A percentile compares a stretch with the other conserved stretches of the same genome.
Evolutionary conservation across 2,113 vertebrate genomes (phyloP).

Genomic region (Hassar affinis): DNA sequence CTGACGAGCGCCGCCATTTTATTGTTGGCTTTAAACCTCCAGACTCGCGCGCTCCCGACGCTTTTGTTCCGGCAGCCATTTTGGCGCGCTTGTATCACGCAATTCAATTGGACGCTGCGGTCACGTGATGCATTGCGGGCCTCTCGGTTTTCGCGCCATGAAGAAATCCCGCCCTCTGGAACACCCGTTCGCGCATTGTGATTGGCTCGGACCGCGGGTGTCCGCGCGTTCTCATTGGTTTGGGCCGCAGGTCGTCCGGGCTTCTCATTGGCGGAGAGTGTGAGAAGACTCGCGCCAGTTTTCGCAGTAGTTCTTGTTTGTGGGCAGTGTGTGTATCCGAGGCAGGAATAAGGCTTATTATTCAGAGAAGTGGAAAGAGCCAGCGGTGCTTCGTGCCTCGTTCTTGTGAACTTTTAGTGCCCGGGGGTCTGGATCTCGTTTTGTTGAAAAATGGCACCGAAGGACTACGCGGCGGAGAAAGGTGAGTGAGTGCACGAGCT

Average conservation of each 20-base stretch:
- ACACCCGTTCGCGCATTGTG: neutral
- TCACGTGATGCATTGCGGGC: conserved; percentile 55
- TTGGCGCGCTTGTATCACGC: conserved; percentile 67
- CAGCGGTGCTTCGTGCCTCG: neutral
- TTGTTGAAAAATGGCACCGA: conserved; percentile 74
- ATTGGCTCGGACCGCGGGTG: conserved; percentile 68
- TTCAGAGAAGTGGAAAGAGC: neutral
- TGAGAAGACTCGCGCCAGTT: conserved; percentile 83
- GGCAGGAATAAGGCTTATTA: neutral
- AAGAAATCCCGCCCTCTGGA: conserved; percentile 36
- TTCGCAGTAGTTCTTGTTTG: conserved; percentile 53
- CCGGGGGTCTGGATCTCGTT: neutral
- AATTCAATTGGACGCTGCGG: conserved; percentile 48
- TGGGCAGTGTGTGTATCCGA: conserved; percentile 43
- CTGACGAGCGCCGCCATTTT: conserved; percentile 26
- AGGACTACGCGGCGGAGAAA: conserved; percentile 82
- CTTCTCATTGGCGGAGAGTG: conserved; percentile 63
- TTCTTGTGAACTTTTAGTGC: neutral
- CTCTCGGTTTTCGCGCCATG: conserved; percentile 68
- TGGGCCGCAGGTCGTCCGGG: neutral
- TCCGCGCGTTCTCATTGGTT: conserved; percentile 66
- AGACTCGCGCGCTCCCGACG: neutral
- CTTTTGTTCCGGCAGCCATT: conserved; percentile 38
- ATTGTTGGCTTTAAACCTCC: neutral
- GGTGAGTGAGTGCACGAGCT: conserved; percentile 62